phyloP scores from a whole-genome alignment of 1,140 invertebrate species.

The Wiebesia pumilae region DNA sequence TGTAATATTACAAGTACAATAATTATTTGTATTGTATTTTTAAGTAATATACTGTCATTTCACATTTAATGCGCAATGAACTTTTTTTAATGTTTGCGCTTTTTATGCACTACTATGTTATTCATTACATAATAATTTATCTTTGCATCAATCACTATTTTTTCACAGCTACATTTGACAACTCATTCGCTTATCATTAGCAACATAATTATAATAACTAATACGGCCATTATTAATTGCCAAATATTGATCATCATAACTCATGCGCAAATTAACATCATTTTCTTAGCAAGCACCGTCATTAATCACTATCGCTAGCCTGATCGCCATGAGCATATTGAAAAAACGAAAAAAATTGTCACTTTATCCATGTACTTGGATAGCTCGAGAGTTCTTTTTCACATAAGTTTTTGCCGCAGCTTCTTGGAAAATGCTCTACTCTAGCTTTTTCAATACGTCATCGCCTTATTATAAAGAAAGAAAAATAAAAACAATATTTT shows the following conservation, averaged over 20 bases:
- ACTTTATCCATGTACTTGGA: not conserved
- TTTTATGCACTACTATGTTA: not conserved
- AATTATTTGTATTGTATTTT: too few species aligned
- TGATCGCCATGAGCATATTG: not conserved
- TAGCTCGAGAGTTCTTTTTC: too few species aligned
- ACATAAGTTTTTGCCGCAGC: not conserved
- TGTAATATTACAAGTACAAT: not conserved
- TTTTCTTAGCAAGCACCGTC: not conserved
- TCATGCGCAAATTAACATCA: not conserved
- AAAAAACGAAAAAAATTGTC: not conserved
- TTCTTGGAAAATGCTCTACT: not conserved
- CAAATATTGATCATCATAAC: not conserved
- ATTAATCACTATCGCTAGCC: not conserved
- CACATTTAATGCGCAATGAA: too few species aligned
- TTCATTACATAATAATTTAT: not conserved
- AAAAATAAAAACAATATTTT: constrained; percentile 16
- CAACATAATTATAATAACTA: not conserved
- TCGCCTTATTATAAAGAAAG: not conserved
- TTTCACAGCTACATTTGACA: not conserved
- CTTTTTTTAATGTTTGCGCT: not conserved
- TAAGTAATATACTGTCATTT: too few species aligned
- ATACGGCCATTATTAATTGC: not conserved
- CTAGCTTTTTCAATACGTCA: not conserved
- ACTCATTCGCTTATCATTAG: not conserved
- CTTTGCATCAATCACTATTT: not conserved